Evolutionary conservation across 1,140 invertebrate species (phyloP), one percentile per base, ranked within the genome.

Genomic region (Brachionus rotundiformis): DNA sequence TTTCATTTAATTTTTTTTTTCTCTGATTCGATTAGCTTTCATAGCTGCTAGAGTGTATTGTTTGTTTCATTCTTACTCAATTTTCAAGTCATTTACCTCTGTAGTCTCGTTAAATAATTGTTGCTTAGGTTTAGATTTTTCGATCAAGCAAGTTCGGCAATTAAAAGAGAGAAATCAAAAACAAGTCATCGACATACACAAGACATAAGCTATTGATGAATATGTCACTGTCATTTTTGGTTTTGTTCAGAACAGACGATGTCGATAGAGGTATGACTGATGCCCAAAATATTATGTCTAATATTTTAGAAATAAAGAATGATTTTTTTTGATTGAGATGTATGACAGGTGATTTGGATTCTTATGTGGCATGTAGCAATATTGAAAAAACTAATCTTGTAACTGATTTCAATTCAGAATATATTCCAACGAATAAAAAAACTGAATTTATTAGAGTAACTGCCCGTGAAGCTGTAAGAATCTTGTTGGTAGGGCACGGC

Each of bases 241-340:
- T 63, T 3, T 10, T 63, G 1, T 63, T 63, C 31, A 3, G 27
- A 29, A 63, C 61, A 2, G 27, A 63, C 31, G 61, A 63, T n/a
- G 27, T 63, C 2, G 61, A 63, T 13, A 2, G 61, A 4, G 61
- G 61, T n/a, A 31, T 63, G 61, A 6, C 25, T 13, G 61, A 63
- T 63, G 61, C 61, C 13, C 61, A 63, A 65, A 65, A 65, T 65
- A 65, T 65, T 33, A n/a, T 65, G n/a, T 65, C 27, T 31, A n/a
- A 33, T 5, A 65, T 65, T 65, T 65, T 65, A 13, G 61, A 65
- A 0, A 65, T 10, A 31, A 65, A 65, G 33, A 65, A 31, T 10
- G 27, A 31, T 29, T n/a, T 65, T 16, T 65, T 65, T 33, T 2
- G 13, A 33, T 31, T 65, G 13, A 29, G 61, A 0, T 31, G 61